Percentiles rank a stretch among this genome's conserved stretches.
Conservation (phyloP, 2,113 vertebrate genomes). For the Lepus americanus region DNA sequence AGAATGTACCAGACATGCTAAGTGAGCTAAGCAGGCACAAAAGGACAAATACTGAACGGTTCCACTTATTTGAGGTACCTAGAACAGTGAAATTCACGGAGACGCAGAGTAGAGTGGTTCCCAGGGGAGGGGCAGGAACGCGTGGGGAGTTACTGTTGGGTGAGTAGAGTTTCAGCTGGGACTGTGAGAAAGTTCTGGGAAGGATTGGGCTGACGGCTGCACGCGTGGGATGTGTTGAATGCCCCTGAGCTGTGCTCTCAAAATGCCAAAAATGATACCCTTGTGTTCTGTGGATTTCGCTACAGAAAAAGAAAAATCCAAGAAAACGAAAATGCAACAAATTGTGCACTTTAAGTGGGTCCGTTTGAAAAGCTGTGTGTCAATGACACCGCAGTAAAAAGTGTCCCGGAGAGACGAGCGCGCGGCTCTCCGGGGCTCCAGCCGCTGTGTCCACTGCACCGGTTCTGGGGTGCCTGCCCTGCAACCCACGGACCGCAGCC, state of each 20-base stretch:
- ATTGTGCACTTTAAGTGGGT: background rate
- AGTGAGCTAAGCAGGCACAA: background rate
- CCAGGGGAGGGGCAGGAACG: accelerated
- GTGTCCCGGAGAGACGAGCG: background rate
- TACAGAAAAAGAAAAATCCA: background rate
- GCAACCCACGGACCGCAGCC: background rate
- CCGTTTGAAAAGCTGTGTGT: background rate
- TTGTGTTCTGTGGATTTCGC: background rate
- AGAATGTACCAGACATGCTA: background rate
- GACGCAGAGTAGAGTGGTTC: background rate
- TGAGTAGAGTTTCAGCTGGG: background rate
- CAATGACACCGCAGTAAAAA: background rate
- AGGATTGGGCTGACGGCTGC: background rate
- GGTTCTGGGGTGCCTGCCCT: background rate
- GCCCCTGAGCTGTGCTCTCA: background rate
- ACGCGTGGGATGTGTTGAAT: too few species aligned
- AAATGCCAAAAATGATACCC: background rate
- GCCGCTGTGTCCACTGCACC: too few species aligned
- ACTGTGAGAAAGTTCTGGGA: background rate
- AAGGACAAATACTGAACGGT: background rate
- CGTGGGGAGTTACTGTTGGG: background rate
- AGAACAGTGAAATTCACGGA: background rate
- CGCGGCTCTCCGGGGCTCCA: too few species aligned
- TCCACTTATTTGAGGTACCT: too few species aligned
- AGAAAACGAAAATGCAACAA: background rate